Evolutionary conservation across 2,113 vertebrate species (phyloP).

Genomic region (Cavia aperea): DNA sequence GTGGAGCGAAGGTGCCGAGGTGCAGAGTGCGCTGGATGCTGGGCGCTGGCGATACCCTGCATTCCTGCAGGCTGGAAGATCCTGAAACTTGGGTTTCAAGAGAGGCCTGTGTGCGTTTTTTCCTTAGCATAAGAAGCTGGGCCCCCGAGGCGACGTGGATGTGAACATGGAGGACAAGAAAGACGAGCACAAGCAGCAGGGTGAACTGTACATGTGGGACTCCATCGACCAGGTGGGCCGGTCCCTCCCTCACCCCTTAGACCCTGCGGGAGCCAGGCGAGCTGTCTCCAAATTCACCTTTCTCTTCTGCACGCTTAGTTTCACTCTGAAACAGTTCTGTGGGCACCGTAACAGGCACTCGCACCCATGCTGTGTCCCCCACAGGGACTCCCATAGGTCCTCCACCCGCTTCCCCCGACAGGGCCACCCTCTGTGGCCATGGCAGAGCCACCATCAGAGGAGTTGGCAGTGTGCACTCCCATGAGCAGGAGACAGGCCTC

Average conservation of each 20-base stretch:
- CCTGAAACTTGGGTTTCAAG: not conserved
- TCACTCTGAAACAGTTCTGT: not conserved
- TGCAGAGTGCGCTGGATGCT: fast-evolving
- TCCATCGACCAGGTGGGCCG: constrained; percentile 91
- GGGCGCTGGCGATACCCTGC: not conserved
- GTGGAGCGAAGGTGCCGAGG: not conserved
- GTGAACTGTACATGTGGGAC: constrained; percentile 95
- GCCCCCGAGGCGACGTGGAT: constrained; percentile 77
- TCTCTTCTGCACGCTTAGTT: not conserved
- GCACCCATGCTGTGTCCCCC: too few relatives aligned
- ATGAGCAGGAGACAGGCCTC: not conserved
- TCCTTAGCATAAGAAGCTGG: constrained; percentile 93
- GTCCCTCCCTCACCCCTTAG: not conserved
- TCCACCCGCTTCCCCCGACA: not conserved
- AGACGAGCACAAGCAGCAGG: constrained; percentile 86
- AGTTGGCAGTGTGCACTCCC: not conserved
- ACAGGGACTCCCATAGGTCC: too few relatives aligned
- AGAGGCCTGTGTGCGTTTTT: not conserved
- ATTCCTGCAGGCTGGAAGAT: too few relatives aligned
- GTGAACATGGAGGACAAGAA: constrained; percentile 81
- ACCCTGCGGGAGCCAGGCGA: not conserved
- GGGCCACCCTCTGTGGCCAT: fast-evolving
- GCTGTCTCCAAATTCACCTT: not conserved
- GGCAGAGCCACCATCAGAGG: not conserved
- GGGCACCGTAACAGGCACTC: not conserved